Conservation (phyloP, 1,140 invertebrate species). For the Hesperophylax magnus region DNA sequence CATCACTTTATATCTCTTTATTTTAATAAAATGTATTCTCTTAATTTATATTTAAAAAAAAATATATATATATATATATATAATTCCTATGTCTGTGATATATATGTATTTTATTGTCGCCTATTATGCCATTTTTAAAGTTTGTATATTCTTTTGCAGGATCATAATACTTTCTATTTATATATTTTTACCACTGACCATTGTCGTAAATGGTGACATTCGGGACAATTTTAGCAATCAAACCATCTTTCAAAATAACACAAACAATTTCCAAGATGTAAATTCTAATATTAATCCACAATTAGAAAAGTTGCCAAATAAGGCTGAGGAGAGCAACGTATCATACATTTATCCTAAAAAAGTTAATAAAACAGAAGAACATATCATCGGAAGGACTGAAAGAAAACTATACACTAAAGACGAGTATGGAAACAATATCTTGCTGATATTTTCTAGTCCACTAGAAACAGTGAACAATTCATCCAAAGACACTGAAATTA, state of each 20-base stretch:
- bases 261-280: background rate
- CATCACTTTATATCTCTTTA: no score
- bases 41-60: no score
- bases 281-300: background rate
- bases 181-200: no score
- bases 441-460: conserved; percentile 18
- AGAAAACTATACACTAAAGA: conserved; percentile 19
- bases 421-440: background rate
- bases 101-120: no score
- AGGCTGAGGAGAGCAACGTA: conserved; percentile 1
- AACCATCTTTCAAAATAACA: background rate
- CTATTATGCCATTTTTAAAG: no score
- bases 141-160: no score
- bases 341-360: conserved; percentile 31
- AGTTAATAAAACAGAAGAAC: conserved; percentile 13
- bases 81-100: no score
- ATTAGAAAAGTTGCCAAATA: background rate
- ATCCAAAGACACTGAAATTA: background rate
- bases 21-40: no score
- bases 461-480: background rate
- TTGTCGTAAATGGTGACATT: background rate
- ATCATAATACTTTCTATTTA: no score
- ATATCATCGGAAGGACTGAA: background rate
- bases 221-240: background rate
- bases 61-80: no score